Base-by-base conservation (phyloP, 2,797 vertebrate species). In the Melopsittacus undulatus region DNA sequence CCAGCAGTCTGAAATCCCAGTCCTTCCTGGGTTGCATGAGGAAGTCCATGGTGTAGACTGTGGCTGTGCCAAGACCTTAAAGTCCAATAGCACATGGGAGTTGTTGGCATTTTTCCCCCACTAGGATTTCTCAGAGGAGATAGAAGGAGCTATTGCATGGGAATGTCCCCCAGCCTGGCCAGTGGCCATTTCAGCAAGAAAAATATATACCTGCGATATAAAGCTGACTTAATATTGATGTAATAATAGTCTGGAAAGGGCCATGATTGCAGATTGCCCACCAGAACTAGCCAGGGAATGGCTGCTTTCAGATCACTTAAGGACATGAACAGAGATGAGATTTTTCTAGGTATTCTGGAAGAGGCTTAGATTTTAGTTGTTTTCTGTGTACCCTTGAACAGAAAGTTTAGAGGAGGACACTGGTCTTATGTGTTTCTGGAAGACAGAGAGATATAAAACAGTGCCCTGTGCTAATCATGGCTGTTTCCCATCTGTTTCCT, bases 401-500 rank as follows among this genome's bases (percentile, higher is more conserved):
- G 69, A 83, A 87, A 49, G 9, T 2, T 89, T 48, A 52, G 74
- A 66, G 83, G 56, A 83, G 23, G 36, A 74, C 87, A 49, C 45
- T 0, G 6, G 23, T 64, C 52, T 82, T 11, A 2, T 42, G 38
- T 80, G 59, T 57, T 95, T 89, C 81, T 96, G 59, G 32, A 87
- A 79, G 68, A 46, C 49, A 49, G 43, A 74, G 51, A 93, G 32
- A 78, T 91, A 82, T 73, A 42, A 79, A 75, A 49, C 15, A 5
- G 23, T 75, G 77, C 16, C 40, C 21, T 61, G 57, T 86, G 51
- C 27, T 78, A 57, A 36, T 70, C 51, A 63, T 34, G 78, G 19
- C 68, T 89, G 70, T 51, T 95, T 76, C 59, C 70, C 82, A 73
- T 69, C 81, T 87, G 82, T 85, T 96, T 96, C 76, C 54, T 91